Percentiles rank a stretch among this genome's conserved stretches.
Conservation (phyloP, 37 sponge, comb jelly and placozoan genomes). For the Oscarella lobularis region DNA sequence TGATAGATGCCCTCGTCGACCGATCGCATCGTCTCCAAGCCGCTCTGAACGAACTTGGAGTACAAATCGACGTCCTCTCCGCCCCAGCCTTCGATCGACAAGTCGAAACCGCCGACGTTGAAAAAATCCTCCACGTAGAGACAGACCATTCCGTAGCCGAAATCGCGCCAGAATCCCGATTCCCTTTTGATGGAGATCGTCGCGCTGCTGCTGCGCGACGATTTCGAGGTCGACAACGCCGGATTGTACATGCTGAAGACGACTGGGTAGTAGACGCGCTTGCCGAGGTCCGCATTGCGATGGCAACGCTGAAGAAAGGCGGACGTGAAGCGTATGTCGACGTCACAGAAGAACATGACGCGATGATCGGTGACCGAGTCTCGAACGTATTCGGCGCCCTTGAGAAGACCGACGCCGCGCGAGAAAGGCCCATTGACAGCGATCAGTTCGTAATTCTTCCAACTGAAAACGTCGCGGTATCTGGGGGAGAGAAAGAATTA, state of each 20-base stretch:
- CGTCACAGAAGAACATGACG: constrained; percentile 9
- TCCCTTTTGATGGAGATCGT: not conserved
- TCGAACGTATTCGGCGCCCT: not conserved
- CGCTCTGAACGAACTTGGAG: not conserved
- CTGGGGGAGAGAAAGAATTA: too few relatives aligned
- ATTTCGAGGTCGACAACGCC: not conserved
- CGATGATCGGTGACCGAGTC: not conserved
- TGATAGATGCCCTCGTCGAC: constrained; percentile 48
- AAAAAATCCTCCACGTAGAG: not conserved
- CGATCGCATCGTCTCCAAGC: constrained; percentile 25
- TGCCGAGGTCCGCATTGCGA: not conserved
- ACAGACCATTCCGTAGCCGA: not conserved
- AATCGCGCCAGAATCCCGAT: not conserved
- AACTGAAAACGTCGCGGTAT: not conserved
- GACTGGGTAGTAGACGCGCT: not conserved
- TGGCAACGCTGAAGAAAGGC: not conserved
- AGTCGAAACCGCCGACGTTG: constrained; percentile 4
- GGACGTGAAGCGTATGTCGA: not conserved
- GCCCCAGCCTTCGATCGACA: constrained; percentile 5
- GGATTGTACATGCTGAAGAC: not conserved
- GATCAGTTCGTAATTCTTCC: not conserved
- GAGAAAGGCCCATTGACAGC: not conserved
- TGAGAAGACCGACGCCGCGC: not conserved
- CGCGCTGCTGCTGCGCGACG: not conserved
- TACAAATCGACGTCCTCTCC: constrained; percentile 5